Percentiles rank a stretch among this genome's conserved stretches.
phyloP scores from a whole-genome alignment of 2,888 invertebrate genomes.

The Ptychoptera contaminata region DNA sequence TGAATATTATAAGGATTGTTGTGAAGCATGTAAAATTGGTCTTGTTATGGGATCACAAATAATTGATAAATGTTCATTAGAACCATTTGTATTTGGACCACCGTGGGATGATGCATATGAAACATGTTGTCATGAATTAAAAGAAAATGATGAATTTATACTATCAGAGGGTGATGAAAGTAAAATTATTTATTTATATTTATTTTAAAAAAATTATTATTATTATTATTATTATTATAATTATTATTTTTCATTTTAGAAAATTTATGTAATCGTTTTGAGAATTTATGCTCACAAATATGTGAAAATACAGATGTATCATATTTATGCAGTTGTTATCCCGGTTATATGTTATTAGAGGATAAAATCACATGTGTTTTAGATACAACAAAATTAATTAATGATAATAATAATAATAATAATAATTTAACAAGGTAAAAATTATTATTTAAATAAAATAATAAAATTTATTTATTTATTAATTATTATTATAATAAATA shows the following conservation, averaged over 20 bases:
- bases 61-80: constrained; percentile 36
- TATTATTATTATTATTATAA: not conserved
- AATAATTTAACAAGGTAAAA: not conserved
- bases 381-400: not conserved
- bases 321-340: constrained; percentile 34
- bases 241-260: constrained; percentile 15
- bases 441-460: too few species aligned
- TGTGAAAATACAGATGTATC: constrained; percentile 42
- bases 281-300: constrained; percentile 38
- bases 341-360: constrained; percentile 31
- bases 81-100: constrained; percentile 35
- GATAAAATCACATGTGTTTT: constrained; percentile 34
- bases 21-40: constrained; percentile 47
- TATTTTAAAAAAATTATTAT: not conserved
- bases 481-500: not conserved
- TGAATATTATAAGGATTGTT: constrained; percentile 36
- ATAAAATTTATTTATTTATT: not conserved
- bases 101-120: constrained; percentile 44
- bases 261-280: constrained; percentile 40
- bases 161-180: not conserved
- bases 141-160: not conserved
- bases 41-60: constrained; percentile 38
- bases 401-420: not conserved
- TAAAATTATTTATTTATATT: not conserved
- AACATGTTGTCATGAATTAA: constrained; percentile 37